Evolutionary conservation across 2,888 invertebrate genomes (phyloP).

Genomic region (Nomada fucata): DNA sequence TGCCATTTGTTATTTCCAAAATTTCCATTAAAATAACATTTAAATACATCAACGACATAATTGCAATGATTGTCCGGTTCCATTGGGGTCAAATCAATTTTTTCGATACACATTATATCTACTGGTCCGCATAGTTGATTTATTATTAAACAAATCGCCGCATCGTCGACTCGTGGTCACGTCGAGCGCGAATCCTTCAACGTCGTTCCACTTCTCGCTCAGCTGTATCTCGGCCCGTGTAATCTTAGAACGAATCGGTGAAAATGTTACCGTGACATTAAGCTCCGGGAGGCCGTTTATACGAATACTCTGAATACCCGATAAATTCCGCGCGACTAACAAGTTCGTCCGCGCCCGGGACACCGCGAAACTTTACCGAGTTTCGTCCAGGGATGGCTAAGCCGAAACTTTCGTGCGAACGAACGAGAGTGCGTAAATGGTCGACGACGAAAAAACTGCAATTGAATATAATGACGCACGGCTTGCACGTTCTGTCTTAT

Average conservation of each 20-base stretch:
- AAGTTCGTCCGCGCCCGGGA: slow-evolving; percentile 18
- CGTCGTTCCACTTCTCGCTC: not conserved
- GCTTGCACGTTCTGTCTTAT: not conserved
- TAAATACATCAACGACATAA: too few species aligned
- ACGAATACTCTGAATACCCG: slow-evolving; percentile 1
- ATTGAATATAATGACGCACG: not conserved
- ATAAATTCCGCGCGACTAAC: slow-evolving; percentile 14
- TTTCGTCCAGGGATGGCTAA: not conserved
- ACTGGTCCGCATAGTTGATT: too few species aligned
- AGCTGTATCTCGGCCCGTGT: not conserved
- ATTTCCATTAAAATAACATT: too few species aligned
- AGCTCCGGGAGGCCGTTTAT: slow-evolving; percentile 16
- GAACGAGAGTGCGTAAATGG: not conserved
- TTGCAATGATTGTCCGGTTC: too few species aligned
- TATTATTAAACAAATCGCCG: too few species aligned
- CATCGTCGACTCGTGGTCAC: too few species aligned
- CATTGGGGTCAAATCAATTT: too few species aligned
- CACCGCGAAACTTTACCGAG: slow-evolving; percentile 29
- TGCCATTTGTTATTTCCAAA: too few species aligned
- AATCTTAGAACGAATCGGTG: slow-evolving; percentile 19
- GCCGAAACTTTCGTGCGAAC: not conserved
- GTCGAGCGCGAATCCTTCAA: too few species aligned
- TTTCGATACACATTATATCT: too few species aligned
- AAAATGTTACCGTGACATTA: slow-evolving; percentile 36
- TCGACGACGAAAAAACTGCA: not conserved